These are phyloP conservation scores for Poecilia wingei DNA, from an alignment of 2,797 vertebrate species.

Conservation along the genomic window DNA sequence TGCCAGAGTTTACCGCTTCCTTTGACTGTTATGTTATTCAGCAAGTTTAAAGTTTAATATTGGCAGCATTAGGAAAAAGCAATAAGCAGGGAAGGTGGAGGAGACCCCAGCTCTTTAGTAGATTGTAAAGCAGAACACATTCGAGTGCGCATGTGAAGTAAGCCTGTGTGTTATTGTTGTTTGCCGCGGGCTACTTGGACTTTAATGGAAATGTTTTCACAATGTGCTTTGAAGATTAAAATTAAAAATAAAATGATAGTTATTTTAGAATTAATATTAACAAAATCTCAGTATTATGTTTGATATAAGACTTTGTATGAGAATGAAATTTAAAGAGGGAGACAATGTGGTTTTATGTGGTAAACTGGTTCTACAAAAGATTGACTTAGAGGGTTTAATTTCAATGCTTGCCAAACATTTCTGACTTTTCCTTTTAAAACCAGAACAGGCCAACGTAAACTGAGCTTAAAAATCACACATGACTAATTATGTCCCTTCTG, in stretches of 20 bases:
- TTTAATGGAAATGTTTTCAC: not conserved
- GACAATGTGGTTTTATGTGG: not conserved
- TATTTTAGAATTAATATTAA: not conserved
- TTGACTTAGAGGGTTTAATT: not conserved
- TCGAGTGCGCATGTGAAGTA: not conserved
- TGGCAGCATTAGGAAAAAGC: not conserved
- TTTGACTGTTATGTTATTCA: not conserved
- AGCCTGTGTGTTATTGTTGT: not conserved
- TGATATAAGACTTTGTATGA: not conserved
- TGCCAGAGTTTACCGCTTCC: not conserved
- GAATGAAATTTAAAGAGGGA: not conserved
- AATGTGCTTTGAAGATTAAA: not conserved
- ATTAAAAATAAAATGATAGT: not conserved
- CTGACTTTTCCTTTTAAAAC: not conserved
- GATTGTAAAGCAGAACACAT: not conserved
- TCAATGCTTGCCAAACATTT: not conserved
- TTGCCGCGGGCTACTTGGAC: not conserved
- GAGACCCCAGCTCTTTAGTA: not conserved
- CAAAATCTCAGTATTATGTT: not conserved
- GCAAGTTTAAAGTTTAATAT: not conserved
- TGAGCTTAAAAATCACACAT: not conserved
- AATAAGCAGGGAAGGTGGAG: not conserved
- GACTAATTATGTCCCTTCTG: not conserved
- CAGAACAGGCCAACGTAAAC: not conserved
- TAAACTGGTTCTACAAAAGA: not conserved